Conservation (phyloP, 53 echinoderm and acorn worm genomes). For the Henricia sp. region DNA sequence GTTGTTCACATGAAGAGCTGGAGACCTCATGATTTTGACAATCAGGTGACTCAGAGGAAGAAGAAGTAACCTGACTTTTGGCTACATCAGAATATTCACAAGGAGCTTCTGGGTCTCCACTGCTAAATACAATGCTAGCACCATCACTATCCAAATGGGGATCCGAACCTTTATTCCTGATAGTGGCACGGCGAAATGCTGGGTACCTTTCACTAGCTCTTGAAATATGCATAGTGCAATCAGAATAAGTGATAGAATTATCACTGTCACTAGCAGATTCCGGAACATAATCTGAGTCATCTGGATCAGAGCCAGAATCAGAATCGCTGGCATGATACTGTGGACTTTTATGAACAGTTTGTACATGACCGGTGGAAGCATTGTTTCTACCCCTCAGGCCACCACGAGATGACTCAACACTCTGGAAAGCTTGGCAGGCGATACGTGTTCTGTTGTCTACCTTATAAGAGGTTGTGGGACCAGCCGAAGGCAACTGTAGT, state of each 20-base stretch:
- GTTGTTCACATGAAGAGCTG: constrained; percentile 51
- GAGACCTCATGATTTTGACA: constrained; percentile 52
- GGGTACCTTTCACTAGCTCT: background rate
- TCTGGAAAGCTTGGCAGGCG: background rate
- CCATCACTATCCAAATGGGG: no score
- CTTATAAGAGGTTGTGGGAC: background rate
- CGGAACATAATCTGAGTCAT: constrained; percentile 7
- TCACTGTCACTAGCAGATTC: constrained; percentile 16
- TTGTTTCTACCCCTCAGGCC: background rate
- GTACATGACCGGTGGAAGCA: no score
- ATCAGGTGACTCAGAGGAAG: constrained; percentile 26
- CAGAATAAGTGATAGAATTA: background rate
- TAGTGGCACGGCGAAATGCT: no score
- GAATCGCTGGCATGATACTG: background rate
- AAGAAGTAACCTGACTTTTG: no score
- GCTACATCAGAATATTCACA: no score
- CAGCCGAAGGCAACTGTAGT: no score
- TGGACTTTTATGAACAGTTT: background rate
- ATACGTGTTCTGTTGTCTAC: background rate
- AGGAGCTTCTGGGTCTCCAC: no score
- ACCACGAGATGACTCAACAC: background rate
- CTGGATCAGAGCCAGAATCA: background rate
- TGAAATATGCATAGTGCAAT: background rate
- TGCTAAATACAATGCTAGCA: no score
- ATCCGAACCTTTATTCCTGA: no score